These are phyloP conservation scores for Sebastes alutus DNA, from an alignment of 2,797 vertebrate genomes.

Conservation along the genomic window DNA sequence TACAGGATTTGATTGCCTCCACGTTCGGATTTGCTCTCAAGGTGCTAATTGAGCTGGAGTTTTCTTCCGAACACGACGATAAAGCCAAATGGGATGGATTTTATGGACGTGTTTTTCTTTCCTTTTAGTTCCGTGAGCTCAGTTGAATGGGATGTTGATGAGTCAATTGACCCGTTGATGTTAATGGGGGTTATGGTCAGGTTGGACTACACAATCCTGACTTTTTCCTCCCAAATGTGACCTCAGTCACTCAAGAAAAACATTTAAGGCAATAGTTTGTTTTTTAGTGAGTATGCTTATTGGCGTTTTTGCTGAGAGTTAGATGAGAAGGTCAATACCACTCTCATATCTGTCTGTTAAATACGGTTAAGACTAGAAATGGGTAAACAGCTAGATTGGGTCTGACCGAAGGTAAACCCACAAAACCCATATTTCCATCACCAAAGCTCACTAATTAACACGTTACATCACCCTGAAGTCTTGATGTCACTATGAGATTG, in stretches of 20 bases:
- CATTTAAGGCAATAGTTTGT: not conserved
- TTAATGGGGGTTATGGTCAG: not conserved
- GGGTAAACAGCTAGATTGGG: not conserved
- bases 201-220: not conserved
- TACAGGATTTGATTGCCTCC: constrained; percentile 50
- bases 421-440: too few relatives aligned
- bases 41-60: constrained; percentile 51
- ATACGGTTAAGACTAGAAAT: not conserved
- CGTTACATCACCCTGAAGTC: too few relatives aligned
- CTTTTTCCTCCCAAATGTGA: not conserved
- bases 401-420: not conserved
- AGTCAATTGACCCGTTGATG: not conserved
- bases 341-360: not conserved
- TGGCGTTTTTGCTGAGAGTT: not conserved
- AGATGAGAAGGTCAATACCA: not conserved
- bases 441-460: too few relatives aligned
- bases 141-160: constrained; percentile 1
- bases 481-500: too few relatives aligned
- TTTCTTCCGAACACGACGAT: constrained; percentile 21
- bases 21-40: constrained; percentile 39
- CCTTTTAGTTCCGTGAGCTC: not conserved
- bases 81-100: constrained; percentile 40
- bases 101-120: constrained; percentile 25
- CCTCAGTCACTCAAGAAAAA: not conserved
- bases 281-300: not conserved